Conservation (phyloP, 2,797 vertebrate species). For the Chanos chanos region DNA sequence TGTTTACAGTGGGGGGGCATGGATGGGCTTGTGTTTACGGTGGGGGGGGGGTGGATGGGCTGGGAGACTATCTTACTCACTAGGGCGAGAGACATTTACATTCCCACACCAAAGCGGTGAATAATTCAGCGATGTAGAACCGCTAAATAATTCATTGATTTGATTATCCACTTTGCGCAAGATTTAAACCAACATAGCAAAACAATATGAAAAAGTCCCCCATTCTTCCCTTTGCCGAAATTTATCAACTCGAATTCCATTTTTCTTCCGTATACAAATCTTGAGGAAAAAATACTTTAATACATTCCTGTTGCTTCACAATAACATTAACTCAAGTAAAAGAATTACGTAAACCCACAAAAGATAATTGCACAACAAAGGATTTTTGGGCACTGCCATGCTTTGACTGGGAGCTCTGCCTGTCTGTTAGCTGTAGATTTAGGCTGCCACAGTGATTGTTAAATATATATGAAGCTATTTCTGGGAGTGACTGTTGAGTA, state of each 20-base stretch:
- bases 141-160: conserved; percentile 62
- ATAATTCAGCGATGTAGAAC: conserved; percentile 62
- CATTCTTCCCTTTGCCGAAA: too few species aligned
- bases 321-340: too few species aligned
- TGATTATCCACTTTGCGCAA: conserved; percentile 44
- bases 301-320: background rate
- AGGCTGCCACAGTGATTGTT: conserved; percentile 31
- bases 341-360: too few species aligned
- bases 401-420: conserved; percentile 36
- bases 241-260: background rate
- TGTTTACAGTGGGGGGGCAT: background rate
- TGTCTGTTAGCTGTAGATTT: conserved; percentile 28
- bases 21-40: background rate
- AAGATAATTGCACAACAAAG: too few species aligned
- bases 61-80: too few species aligned
- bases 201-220: too few species aligned
- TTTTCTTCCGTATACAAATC: background rate
- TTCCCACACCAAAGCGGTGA: conserved; percentile 46
- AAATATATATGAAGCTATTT: conserved; percentile 50
- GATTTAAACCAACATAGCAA: background rate
- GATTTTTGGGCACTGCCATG: too few species aligned
- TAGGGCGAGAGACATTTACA: background rate
- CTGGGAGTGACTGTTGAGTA: conserved; percentile 23
- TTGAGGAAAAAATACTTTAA: background rate
- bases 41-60: background rate